Evolutionary conservation across 2,888 invertebrate genomes (phyloP), one percentile per base, ranked within the genome.

Genomic region (Drosophila anomalata): DNA sequence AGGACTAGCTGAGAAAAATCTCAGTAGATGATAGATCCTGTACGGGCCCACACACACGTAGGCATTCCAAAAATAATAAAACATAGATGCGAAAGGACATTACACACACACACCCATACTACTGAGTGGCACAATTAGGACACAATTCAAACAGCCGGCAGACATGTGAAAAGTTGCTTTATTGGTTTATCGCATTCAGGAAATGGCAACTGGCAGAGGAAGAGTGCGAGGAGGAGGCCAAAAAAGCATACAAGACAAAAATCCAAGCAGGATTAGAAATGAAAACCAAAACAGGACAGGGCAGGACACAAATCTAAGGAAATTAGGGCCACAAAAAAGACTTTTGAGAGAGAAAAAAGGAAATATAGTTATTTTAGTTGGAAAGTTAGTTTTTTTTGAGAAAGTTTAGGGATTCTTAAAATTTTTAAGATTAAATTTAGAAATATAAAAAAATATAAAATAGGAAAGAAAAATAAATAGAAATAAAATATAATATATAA

Each of bases 161-260:
- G 67, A 76, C 70, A 77, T 80, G 81, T 80, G 74, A 76, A 77
- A 87, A 78, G 76, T 84, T 76, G 54, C 76, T 74, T 87, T 87
- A 81, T 81, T 81, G 81, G 76, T 76, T 87, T 78, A 72, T 74
- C 76, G 76, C 70, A 81, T 57, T 68, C 70, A 68, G 85, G 84
- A 76, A 80, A 69, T 75, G 69, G 69, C 63, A 78, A 78, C 53
- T 47, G 54, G 61, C 50, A 61, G 50, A 41, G 50, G 72, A 26
- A 6, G 2, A 29, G 7, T 1, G 2, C 0, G 8, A 29, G 29
- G 29, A 3, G 9, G 54, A 33, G 50, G 72, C 41, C 66, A 50
- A 41, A 60, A 69, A 42, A 51, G 24, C 33, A 24, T 26, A 44
- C 24, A 36, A 31, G 29, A 55, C 29, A 20, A 29, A 26, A 53